Percentiles rank a stretch among this genome's conserved stretches.
Conservation (phyloP, 2,888 invertebrate genomes). For the Aphelenchoides bicaudatus region DNA sequence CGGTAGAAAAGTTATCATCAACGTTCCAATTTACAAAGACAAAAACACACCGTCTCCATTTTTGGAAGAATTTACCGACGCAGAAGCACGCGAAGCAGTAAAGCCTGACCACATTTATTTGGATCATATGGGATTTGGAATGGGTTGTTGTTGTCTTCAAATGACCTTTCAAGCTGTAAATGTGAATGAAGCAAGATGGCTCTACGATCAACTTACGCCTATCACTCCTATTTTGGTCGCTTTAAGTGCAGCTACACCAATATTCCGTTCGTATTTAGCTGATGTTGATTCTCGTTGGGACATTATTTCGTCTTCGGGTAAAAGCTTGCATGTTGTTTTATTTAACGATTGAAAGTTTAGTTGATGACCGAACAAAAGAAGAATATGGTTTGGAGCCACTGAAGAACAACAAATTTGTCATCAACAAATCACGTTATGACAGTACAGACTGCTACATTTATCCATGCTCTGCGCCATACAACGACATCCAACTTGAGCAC, state of each 20-base stretch:
- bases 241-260: slow-evolving; percentile 89
- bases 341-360: too few relatives aligned
- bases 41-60: slow-evolving; percentile 75
- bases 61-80: slow-evolving; percentile 60
- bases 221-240: slow-evolving; percentile 97
- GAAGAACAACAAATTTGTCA: slow-evolving; percentile 71
- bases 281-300: slow-evolving; percentile 98
- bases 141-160: slow-evolving; percentile 75
- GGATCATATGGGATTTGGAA: slow-evolving; percentile 99
- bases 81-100: slow-evolving; percentile 67
- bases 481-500: slow-evolving; percentile 85
- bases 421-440: slow-evolving; percentile 89
- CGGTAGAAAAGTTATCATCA: slow-evolving; percentile 90
- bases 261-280: slow-evolving; percentile 85
- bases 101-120: slow-evolving; percentile 88
- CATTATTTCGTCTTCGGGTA: slow-evolving; percentile 74
- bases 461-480: slow-evolving; percentile 76
- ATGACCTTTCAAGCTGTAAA: slow-evolving; percentile 79
- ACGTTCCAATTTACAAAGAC: slow-evolving; percentile 85
- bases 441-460: slow-evolving; percentile 95
- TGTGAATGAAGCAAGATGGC: slow-evolving; percentile 85
- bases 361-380: slow-evolving; percentile 87
- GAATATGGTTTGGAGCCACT: slow-evolving; percentile 74
- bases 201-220: slow-evolving; percentile 95
- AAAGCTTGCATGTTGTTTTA: too few relatives aligned